Conservation (phyloP, 35 echinoderm and acorn worm species). For the Antedon bifida region DNA sequence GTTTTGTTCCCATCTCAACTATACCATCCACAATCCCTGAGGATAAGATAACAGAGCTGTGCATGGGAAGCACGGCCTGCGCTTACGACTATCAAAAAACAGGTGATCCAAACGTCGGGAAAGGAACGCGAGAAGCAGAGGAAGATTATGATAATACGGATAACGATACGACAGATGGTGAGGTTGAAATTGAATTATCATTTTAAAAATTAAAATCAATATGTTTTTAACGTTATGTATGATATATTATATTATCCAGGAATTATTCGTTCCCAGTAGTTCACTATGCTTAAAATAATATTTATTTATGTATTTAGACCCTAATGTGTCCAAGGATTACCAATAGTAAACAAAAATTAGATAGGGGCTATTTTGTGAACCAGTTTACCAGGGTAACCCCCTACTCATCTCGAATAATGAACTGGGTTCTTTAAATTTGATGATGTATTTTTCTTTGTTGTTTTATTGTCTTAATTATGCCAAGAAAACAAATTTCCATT, state of each 20-base stretch:
- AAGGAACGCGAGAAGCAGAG: conserved; percentile 23
- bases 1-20: conserved; percentile 8
- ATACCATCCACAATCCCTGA: conserved; percentile 13
- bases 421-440: no score
- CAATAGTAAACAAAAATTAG: no score
- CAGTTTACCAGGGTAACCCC: no score
- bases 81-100: conserved; percentile 67
- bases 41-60: conserved; percentile 19
- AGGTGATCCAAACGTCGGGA: conserved; percentile 5
- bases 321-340: no score
- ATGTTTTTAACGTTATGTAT: not conserved
- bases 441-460: no score
- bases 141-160: conserved; percentile 20
- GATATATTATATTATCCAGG: not conserved
- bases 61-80: conserved; percentile 33
- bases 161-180: conserved; percentile 25
- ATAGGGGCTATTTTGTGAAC: no score
- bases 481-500: no score
- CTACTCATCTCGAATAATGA: no score
- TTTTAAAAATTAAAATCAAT: no score
- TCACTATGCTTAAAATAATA: not conserved
- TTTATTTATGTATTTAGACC: no score
- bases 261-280: not conserved
- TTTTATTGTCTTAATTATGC: no score
- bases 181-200: not conserved